Base-by-base conservation (phyloP, 2,888 invertebrate genomes). In the Drymonia ruficornis region DNA sequence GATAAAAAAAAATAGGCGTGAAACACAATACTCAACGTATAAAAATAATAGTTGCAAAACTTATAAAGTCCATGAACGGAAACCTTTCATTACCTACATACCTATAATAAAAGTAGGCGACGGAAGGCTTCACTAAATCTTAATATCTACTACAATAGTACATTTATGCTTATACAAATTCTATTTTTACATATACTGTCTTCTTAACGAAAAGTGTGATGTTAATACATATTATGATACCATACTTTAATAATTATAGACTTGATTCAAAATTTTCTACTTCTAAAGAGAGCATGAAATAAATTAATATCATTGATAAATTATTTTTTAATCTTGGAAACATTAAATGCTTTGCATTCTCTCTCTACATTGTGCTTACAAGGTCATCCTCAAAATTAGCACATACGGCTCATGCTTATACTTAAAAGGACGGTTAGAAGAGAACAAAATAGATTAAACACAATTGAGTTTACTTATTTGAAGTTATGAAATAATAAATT, bases 381-480 rank as follows among this genome's bases (percentile, higher is more conserved):
- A 55, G 31, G 59, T 64, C 49, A 67, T 67, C 50, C 59, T 63
- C 70, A 58, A 52, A 49, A 50, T 56, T 56, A 65, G 52, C 60
- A 46, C 67, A 64, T 61, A n/a, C n/a, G 61, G 64, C 69, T 54
- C 57, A 57, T 44, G 53, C 82, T 78, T 82, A 82, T 50, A 67
- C 65, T 80, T 84, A 80, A 64, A 65, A 79, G 81, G 87, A 87
- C 87, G 87, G 87, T 84, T 77, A 81, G 81, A 44, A 76, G 73
- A 76, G 73, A 81, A 80, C 74, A 81, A 80, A 74, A 59, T 52
- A 50, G 53, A 57, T 53, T 56, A 56, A 63, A 58, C 38, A 43
- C 50, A 47, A 50, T 11, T 55, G 46, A 28, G 28, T 15, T 15
- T 1, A 11, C 0, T 34, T 34, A 34, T 34, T 3, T 5, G 28